phyloP scores from a whole-genome alignment of 1,140 invertebrate genomes.

The Lepidotrigona ventralis region DNA sequence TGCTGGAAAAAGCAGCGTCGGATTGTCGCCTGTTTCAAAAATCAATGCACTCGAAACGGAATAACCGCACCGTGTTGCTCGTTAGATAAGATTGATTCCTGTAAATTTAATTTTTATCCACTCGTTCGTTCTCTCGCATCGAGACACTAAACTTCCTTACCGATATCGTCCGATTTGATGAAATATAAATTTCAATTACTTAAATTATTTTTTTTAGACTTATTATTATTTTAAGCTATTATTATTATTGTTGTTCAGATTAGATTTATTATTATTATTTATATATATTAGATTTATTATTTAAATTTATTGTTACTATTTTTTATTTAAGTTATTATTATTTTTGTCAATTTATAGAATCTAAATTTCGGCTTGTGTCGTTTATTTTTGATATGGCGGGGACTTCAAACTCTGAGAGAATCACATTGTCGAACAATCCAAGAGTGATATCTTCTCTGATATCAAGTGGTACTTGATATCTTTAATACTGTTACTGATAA shows the following conservation, averaged over 20 bases:
- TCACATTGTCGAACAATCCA: not conserved
- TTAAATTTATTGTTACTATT: no score
- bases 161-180: not conserved
- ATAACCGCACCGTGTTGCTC: not conserved
- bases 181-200: no score
- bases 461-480: not conserved
- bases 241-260: no score
- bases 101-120: not conserved
- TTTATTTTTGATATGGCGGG: no score
- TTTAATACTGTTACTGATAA: not conserved
- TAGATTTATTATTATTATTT: no score
- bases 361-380: no score
- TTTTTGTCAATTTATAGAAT: no score
- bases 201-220: no score
- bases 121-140: not conserved
- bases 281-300: no score
- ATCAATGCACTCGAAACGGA: not conserved
- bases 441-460: not conserved
- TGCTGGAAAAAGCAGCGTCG: constrained; percentile 6
- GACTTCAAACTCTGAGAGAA: no score
- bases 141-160: not conserved
- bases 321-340: no score
- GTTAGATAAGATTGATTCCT: not conserved
- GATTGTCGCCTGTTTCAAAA: not conserved
- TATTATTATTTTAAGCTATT: no score